These are phyloP conservation scores for Microctonus hyperodae DNA, from an alignment of 2,888 invertebrate species.

Conservation along the genomic window DNA sequence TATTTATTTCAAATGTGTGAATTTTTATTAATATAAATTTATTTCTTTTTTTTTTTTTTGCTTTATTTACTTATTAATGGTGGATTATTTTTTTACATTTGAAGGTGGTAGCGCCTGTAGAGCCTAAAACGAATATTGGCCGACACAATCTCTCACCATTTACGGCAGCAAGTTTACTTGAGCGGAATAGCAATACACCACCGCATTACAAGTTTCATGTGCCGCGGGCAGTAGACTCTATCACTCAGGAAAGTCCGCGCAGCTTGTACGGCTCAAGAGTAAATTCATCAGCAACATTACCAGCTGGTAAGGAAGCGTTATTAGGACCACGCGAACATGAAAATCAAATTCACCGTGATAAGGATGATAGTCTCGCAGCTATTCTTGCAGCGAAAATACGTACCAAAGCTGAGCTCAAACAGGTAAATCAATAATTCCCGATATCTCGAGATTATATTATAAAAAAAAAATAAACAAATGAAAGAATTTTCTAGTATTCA, in stretches of 20 bases:
- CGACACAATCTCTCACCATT: slow-evolving; percentile 68
- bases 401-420: slow-evolving; percentile 85
- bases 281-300: slow-evolving; percentile 55
- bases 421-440: slow-evolving; percentile 46
- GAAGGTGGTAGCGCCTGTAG: slow-evolving; percentile 57
- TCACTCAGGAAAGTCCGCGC: slow-evolving; percentile 62
- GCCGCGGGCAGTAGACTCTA: slow-evolving; percentile 74
- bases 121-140: slow-evolving; percentile 64
- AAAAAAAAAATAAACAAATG: too few relatives aligned
- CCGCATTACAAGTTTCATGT: slow-evolving; percentile 71
- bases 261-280: slow-evolving; percentile 55
- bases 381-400: slow-evolving; percentile 76
- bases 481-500: background rate
- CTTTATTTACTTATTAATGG: too few relatives aligned
- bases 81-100: background rate
- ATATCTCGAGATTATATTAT: too few relatives aligned
- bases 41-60: too few relatives aligned
- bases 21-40: too few relatives aligned
- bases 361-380: slow-evolving; percentile 69
- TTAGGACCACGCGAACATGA: slow-evolving; percentile 53
- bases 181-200: slow-evolving; percentile 64
- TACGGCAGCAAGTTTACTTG: slow-evolving; percentile 66
- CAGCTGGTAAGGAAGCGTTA: slow-evolving; percentile 53
- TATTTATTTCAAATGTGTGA: slow-evolving; percentile 7
- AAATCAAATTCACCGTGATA: slow-evolving; percentile 58